A percentile compares a stretch with the other conserved stretches of the same genome.
phyloP scores from a whole-genome alignment of 2,888 invertebrate species.

The Stenolophus ochropezus region DNA sequence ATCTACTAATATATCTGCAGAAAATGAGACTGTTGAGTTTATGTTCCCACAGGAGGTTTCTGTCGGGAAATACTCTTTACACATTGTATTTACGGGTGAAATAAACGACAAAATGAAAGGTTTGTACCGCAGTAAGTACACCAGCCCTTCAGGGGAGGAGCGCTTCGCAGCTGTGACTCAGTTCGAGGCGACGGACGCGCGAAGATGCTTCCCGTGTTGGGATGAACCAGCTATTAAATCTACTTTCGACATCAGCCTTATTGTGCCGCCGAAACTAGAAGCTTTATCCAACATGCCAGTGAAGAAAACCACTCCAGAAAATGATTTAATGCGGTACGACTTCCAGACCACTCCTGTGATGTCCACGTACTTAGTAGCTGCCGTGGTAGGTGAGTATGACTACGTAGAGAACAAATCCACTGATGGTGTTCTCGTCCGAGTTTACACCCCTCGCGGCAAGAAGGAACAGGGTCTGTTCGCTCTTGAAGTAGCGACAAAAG shows the following conservation, averaged over 20 bases:
- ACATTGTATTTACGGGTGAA: constrained; percentile 87
- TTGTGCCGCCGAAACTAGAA: constrained; percentile 86
- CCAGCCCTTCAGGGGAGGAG: constrained; percentile 83
- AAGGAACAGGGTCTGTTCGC: constrained; percentile 95
- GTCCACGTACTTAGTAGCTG: constrained; percentile 96
- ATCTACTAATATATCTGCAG: constrained; percentile 70
- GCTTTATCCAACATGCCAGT: constrained; percentile 96
- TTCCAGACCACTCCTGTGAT: constrained; percentile 93
- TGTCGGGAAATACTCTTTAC: constrained; percentile 77
- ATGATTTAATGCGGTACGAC: constrained; percentile 69
- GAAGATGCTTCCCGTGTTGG: constrained; percentile 97
- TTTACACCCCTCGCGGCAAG: constrained; percentile 92
- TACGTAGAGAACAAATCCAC: constrained; percentile 89
- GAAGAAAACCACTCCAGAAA: constrained; percentile 66
- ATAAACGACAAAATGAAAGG: constrained; percentile 96
- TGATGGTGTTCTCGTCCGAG: constrained; percentile 88
- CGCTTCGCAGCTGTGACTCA: constrained; percentile 92
- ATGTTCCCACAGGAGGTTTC: constrained; percentile 78
- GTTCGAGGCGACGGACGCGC: constrained; percentile 93
- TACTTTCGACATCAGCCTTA: constrained; percentile 91
- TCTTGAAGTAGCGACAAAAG: constrained; percentile 92
- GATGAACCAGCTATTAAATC: constrained; percentile 98
- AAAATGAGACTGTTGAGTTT: constrained; percentile 83
- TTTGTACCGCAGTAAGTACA: constrained; percentile 94
- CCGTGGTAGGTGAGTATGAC: constrained; percentile 96